phyloP scores from a whole-genome alignment of 2,113 vertebrate species.

The Odocoileus virginianus region DNA sequence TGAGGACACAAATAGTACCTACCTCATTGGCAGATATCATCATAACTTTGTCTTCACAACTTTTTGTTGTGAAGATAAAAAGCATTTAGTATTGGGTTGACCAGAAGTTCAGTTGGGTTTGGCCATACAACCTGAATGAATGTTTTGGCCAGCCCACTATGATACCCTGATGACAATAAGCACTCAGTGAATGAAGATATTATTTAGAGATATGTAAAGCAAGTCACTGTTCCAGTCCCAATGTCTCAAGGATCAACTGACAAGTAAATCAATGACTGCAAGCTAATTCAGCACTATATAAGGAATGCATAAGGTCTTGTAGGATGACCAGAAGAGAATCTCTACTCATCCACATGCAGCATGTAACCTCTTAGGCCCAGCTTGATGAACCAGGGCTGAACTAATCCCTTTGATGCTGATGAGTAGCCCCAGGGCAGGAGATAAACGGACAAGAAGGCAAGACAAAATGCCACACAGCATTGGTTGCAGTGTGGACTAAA shows the following conservation, averaged over 20 bases:
- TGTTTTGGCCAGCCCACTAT: background rate
- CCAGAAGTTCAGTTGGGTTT: background rate
- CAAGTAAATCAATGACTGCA: background rate
- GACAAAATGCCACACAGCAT: background rate
- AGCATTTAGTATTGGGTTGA: background rate
- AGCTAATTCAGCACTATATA: background rate
- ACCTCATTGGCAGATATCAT: background rate
- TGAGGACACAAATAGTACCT: background rate
- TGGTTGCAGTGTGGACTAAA: background rate
- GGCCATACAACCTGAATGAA: background rate
- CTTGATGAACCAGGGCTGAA: background rate
- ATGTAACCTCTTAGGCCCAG: fast-evolving
- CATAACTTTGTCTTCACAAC: background rate
- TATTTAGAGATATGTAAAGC: background rate
- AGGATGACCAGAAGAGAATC: background rate
- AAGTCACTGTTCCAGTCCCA: background rate
- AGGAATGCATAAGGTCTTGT: background rate
- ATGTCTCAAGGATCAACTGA: background rate
- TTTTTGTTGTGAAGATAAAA: background rate
- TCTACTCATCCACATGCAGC: background rate
- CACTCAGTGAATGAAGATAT: background rate
- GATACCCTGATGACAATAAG: background rate
- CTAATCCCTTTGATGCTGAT: background rate
- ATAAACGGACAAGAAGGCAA: background rate
- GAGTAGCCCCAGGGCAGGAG: background rate